Evolutionary conservation across 2,888 invertebrate genomes (phyloP), one percentile per base, ranked within the genome.

Genomic region (Idaea dimidiata): DNA sequence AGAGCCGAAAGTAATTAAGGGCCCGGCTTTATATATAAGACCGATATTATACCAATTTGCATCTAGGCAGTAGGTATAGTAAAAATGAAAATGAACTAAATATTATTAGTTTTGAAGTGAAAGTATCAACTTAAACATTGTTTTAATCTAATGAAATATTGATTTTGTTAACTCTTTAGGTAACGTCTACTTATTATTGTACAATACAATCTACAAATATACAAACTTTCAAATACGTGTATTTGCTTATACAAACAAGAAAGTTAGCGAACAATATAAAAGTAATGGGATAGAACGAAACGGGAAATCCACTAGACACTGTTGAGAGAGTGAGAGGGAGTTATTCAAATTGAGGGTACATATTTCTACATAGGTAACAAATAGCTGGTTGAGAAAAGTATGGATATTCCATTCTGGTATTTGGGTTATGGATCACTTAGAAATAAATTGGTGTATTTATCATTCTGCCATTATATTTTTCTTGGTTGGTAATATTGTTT

Each of bases 211-310:
- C 86, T 87, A 89, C 88, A 91, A 91, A 91, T 90, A 91, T 84
- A 90, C 87, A 89, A 91, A 92, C 91, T 91, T 92, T 91, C 91
- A 91, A 91, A 92, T 90, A 89, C 89, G 87, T 90, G 88, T 90
- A 91, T 91, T 91, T 91, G 91, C 91, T 91, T 91, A 91, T 87
- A 91, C 91, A 92, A 91, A 91, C 92, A 92, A 92, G 91, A 91
- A 92, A 92, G 91, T 91, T 91, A 91, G 91, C 91, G 92, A 92
- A 92, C 92, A 91, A 91, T 91, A 92, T 92, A 91, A 91, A 92
- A 91, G 91, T 91, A 91, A 92, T 92, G 89, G 89, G 87, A 87
- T 87, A 89, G 91, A 91, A 75, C 65, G 87, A 86, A 82, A 89
- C 68, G 68, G 81, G 72, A 69, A 66, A 66, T 71, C 69, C 74